Conservation (phyloP, 2,113 vertebrate genomes). For the Brevimyrus niger region DNA sequence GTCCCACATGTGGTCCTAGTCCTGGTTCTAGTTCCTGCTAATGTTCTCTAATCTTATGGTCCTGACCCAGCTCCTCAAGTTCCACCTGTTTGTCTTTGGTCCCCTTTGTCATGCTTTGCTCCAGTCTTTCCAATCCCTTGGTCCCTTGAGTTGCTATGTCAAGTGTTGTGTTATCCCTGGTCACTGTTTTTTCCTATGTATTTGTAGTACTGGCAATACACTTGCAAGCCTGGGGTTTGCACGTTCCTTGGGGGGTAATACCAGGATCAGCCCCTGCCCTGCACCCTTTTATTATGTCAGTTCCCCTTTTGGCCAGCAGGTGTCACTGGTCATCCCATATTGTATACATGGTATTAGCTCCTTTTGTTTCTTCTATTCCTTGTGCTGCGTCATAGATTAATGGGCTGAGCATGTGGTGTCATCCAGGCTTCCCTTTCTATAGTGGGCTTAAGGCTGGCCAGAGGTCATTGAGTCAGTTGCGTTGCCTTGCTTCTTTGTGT, state of each 20-base stretch:
- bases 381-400: background rate
- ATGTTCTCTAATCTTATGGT: background rate
- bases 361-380: background rate
- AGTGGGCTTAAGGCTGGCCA: background rate
- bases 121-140: background rate
- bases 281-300: background rate
- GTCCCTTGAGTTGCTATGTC: background rate
- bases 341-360: background rate
- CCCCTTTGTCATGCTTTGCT: background rate
- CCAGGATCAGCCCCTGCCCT: background rate
- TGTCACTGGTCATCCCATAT: background rate
- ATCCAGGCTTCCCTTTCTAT: background rate
- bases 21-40: background rate
- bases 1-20: background rate
- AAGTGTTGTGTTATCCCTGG: background rate
- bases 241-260: background rate
- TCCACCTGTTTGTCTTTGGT: background rate
- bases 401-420: background rate
- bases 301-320: background rate
- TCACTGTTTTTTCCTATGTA: background rate
- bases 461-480: background rate
- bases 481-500: background rate
- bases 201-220: background rate
- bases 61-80: background rate
- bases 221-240: background rate